phyloP scores from a whole-genome alignment of 2,113 vertebrate species.

The Aphelocoma coerulescens region DNA sequence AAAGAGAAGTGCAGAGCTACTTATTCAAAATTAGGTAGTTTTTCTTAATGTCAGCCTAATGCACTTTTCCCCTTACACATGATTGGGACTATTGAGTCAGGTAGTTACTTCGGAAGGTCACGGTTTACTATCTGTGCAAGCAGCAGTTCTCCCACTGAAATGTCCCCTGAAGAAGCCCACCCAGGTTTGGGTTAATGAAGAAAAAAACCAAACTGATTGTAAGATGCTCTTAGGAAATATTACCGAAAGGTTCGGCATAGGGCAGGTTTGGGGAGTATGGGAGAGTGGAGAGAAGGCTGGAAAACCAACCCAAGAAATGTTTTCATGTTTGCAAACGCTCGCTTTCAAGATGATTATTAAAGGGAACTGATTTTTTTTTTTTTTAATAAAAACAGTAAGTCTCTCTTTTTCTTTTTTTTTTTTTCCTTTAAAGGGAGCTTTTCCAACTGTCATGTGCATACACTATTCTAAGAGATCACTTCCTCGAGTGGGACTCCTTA shows the following conservation, averaged over 20 bases:
- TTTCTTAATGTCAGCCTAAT: conserved; percentile 60
- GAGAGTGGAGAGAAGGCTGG: neutral
- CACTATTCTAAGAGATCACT: conserved; percentile 33
- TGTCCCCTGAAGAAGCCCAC: conserved; percentile 6
- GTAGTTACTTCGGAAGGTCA: conserved; percentile 73
- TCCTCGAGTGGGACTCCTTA: conserved; percentile 28
- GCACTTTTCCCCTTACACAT: conserved; percentile 52
- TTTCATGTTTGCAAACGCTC: neutral
- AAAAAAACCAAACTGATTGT: neutral
- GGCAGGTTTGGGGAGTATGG: neutral
- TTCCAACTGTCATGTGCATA: conserved; percentile 67
- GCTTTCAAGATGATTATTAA: conserved; percentile 18
- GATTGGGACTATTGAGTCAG: conserved; percentile 68
- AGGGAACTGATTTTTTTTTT: neutral
- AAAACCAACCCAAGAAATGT: neutral
- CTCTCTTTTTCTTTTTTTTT: neutral
- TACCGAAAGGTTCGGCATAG: neutral
- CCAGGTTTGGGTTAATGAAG: neutral
- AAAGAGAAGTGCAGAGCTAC: conserved; percentile 56
- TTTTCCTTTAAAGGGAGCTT: conserved; percentile 55
- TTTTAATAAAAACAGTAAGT: conserved; percentile 14
- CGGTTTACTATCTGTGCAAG: conserved; percentile 51
- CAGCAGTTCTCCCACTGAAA: conserved; percentile 41
- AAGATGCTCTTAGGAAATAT: neutral
- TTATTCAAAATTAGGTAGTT: conserved; percentile 79